Evolutionary conservation across 1,140 invertebrate genomes (phyloP).

Genomic region (Coenobita brevimanus): DNA sequence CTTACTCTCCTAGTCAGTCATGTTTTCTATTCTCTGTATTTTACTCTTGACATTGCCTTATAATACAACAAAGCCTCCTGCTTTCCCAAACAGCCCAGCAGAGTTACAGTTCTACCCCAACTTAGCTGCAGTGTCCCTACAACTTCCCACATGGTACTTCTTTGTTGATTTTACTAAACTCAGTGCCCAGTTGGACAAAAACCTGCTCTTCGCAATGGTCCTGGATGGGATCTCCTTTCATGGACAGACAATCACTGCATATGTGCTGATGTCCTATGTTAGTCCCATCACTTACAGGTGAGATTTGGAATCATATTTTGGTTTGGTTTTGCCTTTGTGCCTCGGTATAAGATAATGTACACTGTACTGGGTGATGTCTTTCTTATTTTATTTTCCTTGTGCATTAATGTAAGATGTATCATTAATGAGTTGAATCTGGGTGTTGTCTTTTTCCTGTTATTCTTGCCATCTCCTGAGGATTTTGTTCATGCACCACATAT

Average conservation of each 20-base stretch:
- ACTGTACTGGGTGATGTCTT: background rate
- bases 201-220: constrained; percentile 79
- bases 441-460: too few species aligned
- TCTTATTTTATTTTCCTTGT: constrained; percentile 2
- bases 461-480: too few species aligned
- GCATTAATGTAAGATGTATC: background rate
- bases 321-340: too few species aligned
- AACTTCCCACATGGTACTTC: constrained; percentile 84
- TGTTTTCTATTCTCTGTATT: background rate
- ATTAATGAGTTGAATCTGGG: too few species aligned
- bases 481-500: too few species aligned
- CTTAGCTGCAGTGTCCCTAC: constrained; percentile 84
- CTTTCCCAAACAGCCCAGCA: constrained; percentile 79
- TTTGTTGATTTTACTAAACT: constrained; percentile 80
- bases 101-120: constrained; percentile 91
- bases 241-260: constrained; percentile 90
- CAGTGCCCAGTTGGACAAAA: constrained; percentile 73
- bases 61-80: background rate
- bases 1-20: background rate
- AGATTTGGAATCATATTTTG: constrained; percentile 43
- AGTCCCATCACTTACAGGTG: constrained; percentile 91
- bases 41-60: background rate
- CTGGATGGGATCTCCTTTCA: constrained; percentile 90
- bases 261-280: constrained; percentile 89
- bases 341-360: background rate